A percentile compares a stretch with the other conserved stretches of the same genome.
These are phyloP conservation scores for Pseudonaja textilis DNA, from an alignment of 2,113 vertebrate species.

Conservation along the genomic window DNA sequence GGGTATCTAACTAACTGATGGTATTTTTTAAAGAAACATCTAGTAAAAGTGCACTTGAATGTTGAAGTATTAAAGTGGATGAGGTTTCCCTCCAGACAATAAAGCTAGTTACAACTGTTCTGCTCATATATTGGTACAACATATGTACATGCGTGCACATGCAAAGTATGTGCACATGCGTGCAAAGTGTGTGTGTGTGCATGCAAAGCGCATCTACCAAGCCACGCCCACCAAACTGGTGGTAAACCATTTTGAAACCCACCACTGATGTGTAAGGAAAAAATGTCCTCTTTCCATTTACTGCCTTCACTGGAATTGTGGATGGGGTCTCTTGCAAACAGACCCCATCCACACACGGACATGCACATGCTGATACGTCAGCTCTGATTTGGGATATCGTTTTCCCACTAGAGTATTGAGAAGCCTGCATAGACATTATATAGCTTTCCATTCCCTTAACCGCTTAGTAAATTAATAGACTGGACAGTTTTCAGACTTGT, in stretches of 20 bases:
- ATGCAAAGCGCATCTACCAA: too few relatives aligned
- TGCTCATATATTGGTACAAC: not conserved
- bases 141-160: too few relatives aligned
- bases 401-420: not conserved
- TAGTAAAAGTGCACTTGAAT: not conserved
- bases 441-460: not conserved
- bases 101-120: not conserved
- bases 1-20: not conserved
- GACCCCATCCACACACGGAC: not conserved
- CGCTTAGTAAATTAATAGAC: slow-evolving; percentile 26
- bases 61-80: not conserved
- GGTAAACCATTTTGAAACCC: too few relatives aligned
- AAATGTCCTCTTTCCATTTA: not conserved
- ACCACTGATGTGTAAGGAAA: not conserved
- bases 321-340: not conserved
- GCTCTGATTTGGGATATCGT: slow-evolving; percentile 12
- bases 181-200: too few relatives aligned
- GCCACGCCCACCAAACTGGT: too few relatives aligned
- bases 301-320: not conserved
- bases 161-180: too few relatives aligned
- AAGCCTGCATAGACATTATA: not conserved
- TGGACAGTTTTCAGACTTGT: slow-evolving; percentile 34
- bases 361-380: not conserved
- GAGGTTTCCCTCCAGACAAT: not conserved
- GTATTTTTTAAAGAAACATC: not conserved